Percentiles rank a stretch among this genome's conserved stretches.
These are phyloP conservation scores for Tromatobia lineatoria DNA, from an alignment of 2,888 invertebrate genomes.

Conservation along the genomic window DNA sequence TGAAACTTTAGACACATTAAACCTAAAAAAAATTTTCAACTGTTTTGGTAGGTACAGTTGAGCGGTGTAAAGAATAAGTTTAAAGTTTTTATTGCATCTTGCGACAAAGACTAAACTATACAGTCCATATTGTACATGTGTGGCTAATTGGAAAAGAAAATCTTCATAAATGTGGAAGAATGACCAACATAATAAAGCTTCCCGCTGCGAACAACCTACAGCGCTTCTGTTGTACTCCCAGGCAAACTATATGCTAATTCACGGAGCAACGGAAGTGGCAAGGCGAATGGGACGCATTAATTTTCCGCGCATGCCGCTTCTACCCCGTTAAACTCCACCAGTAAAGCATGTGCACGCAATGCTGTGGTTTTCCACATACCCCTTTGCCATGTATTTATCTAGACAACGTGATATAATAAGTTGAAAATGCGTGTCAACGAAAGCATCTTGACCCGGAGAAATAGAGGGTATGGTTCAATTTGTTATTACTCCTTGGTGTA, in stretches of 20 bases:
- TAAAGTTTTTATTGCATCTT: too few relatives aligned
- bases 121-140: neutral
- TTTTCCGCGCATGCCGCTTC: conserved; percentile 47
- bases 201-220: neutral
- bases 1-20: too few relatives aligned
- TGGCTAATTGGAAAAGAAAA: neutral
- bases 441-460: neutral
- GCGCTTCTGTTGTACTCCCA: neutral
- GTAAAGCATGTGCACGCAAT: conserved; percentile 7
- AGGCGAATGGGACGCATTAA: conserved; percentile 48
- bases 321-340: conserved; percentile 19
- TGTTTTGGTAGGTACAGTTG: too few relatives aligned
- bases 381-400: conserved; percentile 12
- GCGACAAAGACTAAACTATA: neutral
- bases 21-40: too few relatives aligned
- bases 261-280: conserved; percentile 33
- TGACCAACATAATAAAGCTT: conserved; percentile 13
- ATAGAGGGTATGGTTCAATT: neutral
- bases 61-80: too few relatives aligned
- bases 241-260: conserved; percentile 31
- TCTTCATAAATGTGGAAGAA: conserved; percentile 8
- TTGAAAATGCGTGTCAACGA: neutral
- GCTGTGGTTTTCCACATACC: conserved; percentile 11
- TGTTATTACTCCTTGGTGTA: too few relatives aligned
- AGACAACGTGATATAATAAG: conserved; percentile 17